phyloP scores from a whole-genome alignment of 2,888 invertebrate species.

The Latrodectus hesperus region DNA sequence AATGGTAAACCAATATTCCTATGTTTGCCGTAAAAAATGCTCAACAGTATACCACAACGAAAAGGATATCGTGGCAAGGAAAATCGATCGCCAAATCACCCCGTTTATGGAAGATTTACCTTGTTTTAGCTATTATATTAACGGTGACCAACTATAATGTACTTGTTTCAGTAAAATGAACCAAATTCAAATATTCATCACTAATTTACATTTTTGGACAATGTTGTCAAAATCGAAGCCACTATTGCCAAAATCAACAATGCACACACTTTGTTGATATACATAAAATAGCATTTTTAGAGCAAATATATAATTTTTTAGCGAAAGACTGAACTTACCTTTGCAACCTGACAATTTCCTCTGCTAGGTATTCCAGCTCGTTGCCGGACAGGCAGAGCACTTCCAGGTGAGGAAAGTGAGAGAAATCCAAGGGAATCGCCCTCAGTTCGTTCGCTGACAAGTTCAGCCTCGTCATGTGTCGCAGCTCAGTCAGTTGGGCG shows the following conservation, averaged over 20 bases:
- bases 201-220: too few relatives aligned
- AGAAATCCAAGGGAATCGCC: constrained; percentile 17
- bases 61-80: too few relatives aligned
- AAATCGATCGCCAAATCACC: too few relatives aligned
- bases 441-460: constrained; percentile 51
- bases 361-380: constrained; percentile 43
- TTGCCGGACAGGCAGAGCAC: constrained; percentile 53
- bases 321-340: constrained; percentile 27
- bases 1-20: too few relatives aligned
- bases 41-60: too few relatives aligned
- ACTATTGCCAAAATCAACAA: background rate
- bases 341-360: constrained; percentile 25
- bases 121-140: too few relatives aligned
- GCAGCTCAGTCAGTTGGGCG: constrained; percentile 32
- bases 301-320: background rate
- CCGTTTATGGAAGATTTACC: too few relatives aligned
- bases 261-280: background rate
- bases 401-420: constrained; percentile 42
- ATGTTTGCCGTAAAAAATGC: too few relatives aligned
- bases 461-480: constrained; percentile 44
- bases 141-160: too few relatives aligned
- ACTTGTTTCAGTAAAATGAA: too few relatives aligned
- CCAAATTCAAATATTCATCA: too few relatives aligned
- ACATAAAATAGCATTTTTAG: background rate
- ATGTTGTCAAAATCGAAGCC: too few relatives aligned